Evolutionary conservation across 2,113 vertebrate genomes (phyloP).

Genomic region (Machaerirhynchus nigripectus): DNA sequence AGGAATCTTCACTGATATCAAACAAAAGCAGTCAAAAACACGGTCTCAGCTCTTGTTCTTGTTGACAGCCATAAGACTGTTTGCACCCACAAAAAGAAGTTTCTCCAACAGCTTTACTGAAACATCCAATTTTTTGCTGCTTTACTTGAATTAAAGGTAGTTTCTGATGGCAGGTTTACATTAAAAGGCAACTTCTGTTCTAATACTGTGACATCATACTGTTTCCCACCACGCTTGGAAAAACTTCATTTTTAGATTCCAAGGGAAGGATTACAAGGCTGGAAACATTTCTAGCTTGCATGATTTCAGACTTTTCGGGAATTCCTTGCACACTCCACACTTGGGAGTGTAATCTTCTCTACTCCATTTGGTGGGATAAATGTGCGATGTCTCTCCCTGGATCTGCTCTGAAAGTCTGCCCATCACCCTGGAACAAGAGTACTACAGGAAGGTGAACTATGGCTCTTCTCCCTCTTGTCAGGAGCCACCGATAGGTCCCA

Average conservation of each 20-base stretch:
- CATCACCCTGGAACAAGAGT: neutral
- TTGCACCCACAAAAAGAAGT: neutral
- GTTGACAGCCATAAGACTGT: neutral
- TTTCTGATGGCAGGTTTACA: neutral
- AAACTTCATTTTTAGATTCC: neutral
- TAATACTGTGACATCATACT: neutral
- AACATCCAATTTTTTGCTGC: neutral
- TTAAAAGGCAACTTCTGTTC: neutral
- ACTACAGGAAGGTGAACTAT: neutral
- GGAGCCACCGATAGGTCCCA: neutral
- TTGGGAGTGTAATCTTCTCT: neutral
- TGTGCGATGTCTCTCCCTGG: neutral
- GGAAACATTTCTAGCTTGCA: neutral
- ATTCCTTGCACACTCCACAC: neutral
- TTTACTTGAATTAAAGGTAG: neutral
- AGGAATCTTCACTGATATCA: neutral
- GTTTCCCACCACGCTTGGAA: neutral
- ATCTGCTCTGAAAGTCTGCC: neutral
- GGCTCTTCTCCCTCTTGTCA: neutral
- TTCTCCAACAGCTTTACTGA: neutral
- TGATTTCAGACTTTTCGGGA: neutral
- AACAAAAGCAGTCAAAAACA: neutral
- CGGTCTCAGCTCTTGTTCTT: neutral
- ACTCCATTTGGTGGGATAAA: neutral
- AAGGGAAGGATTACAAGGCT: neutral